phyloP scores from a whole-genome alignment of 2,888 invertebrate genomes.

The Aleiodes testaceus region DNA sequence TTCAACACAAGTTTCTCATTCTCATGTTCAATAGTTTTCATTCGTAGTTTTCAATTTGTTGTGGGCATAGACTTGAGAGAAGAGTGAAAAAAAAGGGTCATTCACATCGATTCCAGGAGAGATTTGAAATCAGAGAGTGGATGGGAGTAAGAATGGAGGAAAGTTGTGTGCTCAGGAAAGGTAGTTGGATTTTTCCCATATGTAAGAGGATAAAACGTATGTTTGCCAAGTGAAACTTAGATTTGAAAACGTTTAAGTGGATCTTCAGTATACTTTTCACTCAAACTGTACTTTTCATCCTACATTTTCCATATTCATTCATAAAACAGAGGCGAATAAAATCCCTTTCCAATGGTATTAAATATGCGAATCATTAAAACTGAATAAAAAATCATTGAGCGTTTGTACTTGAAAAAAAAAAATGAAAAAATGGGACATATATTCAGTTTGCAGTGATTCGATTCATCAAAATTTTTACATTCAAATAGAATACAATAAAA shows the following conservation, averaged over 20 bases:
- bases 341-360: not conserved
- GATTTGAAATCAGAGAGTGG: slow-evolving; percentile 38
- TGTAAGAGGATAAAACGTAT: slow-evolving; percentile 26
- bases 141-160: slow-evolving; percentile 5
- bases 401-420: too few species aligned
- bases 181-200: slow-evolving; percentile 3
- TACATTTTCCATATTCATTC: not conserved
- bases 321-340: not conserved
- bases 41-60: slow-evolving; percentile 21
- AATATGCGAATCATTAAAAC: too few species aligned
- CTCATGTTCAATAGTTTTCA: not conserved
- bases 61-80: not conserved
- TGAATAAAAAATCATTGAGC: too few species aligned
- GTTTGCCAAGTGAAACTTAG: slow-evolving; percentile 1
- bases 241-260: not conserved
- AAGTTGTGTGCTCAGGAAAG: not conserved
- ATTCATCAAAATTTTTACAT: slow-evolving; percentile 14
- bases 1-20: not conserved
- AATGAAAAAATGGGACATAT: not conserved
- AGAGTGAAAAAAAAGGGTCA: slow-evolving; percentile 1
- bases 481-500: slow-evolving; percentile 30
- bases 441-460: not conserved
- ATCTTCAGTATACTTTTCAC: not conserved
- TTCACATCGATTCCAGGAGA: slow-evolving; percentile 35
- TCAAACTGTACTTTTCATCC: not conserved